phyloP scores from a whole-genome alignment of 2,113 vertebrate species.

The Cichladusa arquata region DNA sequence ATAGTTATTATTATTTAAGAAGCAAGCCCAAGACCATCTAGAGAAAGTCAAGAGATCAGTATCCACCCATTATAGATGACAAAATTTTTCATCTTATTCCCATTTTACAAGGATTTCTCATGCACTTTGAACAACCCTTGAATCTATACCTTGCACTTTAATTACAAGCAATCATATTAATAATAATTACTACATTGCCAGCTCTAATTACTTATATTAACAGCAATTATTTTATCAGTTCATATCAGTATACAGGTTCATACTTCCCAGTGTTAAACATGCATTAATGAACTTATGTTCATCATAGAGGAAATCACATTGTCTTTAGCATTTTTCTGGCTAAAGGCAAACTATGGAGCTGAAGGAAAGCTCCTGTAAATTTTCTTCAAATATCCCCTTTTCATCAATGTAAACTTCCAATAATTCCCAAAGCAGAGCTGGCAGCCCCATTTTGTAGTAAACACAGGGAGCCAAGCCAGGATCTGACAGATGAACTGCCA shows the following conservation, averaged over 20 bases:
- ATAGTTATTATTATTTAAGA: not conserved
- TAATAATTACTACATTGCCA: not conserved
- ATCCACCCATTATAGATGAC: rapidly evolving
- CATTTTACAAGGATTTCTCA: not conserved
- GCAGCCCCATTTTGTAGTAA: constrained; percentile 49
- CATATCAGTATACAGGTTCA: not conserved
- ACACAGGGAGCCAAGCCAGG: constrained; percentile 55
- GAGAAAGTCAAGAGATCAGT: not conserved
- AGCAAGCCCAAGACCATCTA: not conserved
- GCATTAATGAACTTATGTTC: not conserved
- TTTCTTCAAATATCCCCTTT: not conserved
- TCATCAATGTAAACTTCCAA: constrained; percentile 18
- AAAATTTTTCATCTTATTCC: not conserved
- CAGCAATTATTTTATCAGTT: not conserved
- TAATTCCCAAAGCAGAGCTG: constrained; percentile 11
- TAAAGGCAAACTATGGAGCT: not conserved
- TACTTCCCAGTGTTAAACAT: not conserved
- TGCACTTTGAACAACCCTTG: not conserved
- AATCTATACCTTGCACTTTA: not conserved
- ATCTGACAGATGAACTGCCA: constrained; percentile 56
- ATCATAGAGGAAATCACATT: not conserved
- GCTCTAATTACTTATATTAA: not conserved
- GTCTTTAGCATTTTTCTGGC: not conserved
- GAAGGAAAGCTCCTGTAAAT: not conserved
- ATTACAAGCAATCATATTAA: not conserved